Conservation (phyloP, 2,797 vertebrate genomes). For the Melanotaenia boesemani region DNA sequence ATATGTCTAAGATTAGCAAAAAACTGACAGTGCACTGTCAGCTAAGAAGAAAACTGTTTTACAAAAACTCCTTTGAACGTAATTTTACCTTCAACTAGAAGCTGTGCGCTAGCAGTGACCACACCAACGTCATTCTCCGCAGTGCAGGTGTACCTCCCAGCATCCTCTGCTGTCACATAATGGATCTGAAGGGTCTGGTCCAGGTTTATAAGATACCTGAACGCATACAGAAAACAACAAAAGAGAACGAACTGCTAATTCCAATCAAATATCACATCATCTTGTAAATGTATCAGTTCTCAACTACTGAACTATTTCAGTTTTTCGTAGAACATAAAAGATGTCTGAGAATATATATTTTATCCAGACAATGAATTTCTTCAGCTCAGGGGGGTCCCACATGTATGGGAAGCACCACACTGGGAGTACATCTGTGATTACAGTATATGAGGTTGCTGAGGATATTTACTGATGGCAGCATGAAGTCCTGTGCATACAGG, state of each 20-base stretch:
- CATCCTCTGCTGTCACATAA: conserved; percentile 81
- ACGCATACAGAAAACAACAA: conserved; percentile 7
- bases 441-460: no score
- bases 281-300: not conserved
- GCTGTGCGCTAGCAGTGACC: conserved; percentile 76
- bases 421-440: not conserved
- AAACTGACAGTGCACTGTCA: no score
- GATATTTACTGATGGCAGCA: not conserved
- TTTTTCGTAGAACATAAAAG: not conserved
- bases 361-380: not conserved
- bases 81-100: conserved; percentile 82
- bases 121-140: conserved; percentile 85
- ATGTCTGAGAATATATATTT: not conserved
- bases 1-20: no score
- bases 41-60: not conserved
- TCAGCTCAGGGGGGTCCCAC: not conserved
- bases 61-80: not conserved
- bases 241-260: not conserved
- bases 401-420: not conserved
- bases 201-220: conserved; percentile 87
- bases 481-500: not conserved
- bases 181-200: conserved; percentile 88
- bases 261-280: not conserved
- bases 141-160: conserved; percentile 87
- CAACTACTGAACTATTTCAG: not conserved